Conservation (phyloP, 2,113 vertebrate species). For the Pavo muticus region DNA sequence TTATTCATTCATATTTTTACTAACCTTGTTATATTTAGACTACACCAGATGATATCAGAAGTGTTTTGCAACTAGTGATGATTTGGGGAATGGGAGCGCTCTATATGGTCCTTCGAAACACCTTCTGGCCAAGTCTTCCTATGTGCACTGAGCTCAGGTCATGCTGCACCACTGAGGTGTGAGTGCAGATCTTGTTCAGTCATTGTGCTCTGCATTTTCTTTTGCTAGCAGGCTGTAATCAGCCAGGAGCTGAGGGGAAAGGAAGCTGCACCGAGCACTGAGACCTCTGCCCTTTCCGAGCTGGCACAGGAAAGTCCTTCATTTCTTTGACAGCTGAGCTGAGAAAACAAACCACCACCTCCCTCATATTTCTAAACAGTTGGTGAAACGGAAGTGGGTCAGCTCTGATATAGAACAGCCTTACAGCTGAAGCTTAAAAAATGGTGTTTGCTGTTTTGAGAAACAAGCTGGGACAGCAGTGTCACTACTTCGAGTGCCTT, state of each 20-base stretch:
- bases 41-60: not conserved
- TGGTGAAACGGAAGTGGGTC: not conserved
- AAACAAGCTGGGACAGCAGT: not conserved
- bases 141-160: not conserved
- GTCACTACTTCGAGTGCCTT: not conserved
- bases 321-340: slow-evolving; percentile 8
- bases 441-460: not conserved
- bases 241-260: slow-evolving; percentile 10
- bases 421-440: not conserved
- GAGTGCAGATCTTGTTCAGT: not conserved
- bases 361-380: slow-evolving; percentile 9
- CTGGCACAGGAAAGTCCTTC: not conserved
- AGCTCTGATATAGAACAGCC: not conserved
- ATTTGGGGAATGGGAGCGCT: not conserved
- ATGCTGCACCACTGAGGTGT: accelerated
- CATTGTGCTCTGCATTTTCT: not conserved
- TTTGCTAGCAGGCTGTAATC: not conserved
- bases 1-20: slow-evolving; percentile 34
- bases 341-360: not conserved
- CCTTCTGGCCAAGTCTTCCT: not conserved
- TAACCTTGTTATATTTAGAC: not conserved
- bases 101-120: not conserved
- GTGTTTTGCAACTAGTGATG: not conserved
- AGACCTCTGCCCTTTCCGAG: not conserved
- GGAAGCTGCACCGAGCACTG: not conserved